These are phyloP conservation scores for Andrena fulva DNA, from an alignment of 2,888 invertebrate genomes.

Conservation along the genomic window DNA sequence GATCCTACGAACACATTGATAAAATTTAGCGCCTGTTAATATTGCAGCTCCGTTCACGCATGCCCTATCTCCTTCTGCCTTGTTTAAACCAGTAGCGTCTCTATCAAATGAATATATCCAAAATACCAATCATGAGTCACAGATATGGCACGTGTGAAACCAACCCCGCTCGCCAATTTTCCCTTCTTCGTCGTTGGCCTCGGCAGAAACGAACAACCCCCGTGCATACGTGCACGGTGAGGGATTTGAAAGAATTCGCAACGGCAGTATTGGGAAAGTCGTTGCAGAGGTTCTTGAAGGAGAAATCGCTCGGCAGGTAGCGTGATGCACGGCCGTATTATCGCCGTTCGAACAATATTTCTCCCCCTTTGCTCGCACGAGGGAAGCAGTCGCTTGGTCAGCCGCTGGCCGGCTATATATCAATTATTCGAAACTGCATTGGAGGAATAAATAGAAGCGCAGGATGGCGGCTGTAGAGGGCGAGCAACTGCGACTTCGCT, in stretches of 20 bases:
- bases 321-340: conserved; percentile 64
- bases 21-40: too few relatives aligned
- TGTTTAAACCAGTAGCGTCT: too few relatives aligned
- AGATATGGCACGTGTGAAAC: too few relatives aligned
- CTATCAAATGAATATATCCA: too few relatives aligned
- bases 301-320: conserved; percentile 58
- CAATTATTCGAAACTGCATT: conserved; percentile 60
- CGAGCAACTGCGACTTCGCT: conserved; percentile 51
- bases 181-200: too few relatives aligned
- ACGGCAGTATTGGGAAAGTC: conserved; percentile 45
- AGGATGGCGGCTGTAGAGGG: not conserved
- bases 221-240: too few relatives aligned
- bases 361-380: conserved; percentile 38
- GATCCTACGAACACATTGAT: too few relatives aligned
- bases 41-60: too few relatives aligned
- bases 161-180: too few relatives aligned
- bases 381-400: conserved; percentile 59
- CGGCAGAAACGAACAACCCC: too few relatives aligned
- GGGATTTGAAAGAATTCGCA: not conserved
- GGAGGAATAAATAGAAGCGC: conserved; percentile 55
- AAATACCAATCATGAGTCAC: too few relatives aligned
- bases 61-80: too few relatives aligned
- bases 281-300: conserved; percentile 38
- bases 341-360: conserved; percentile 62
- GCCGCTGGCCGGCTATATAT: conserved; percentile 53